Conservation (phyloP, 2,888 invertebrate species). For the Ectemnius cavifrons region DNA sequence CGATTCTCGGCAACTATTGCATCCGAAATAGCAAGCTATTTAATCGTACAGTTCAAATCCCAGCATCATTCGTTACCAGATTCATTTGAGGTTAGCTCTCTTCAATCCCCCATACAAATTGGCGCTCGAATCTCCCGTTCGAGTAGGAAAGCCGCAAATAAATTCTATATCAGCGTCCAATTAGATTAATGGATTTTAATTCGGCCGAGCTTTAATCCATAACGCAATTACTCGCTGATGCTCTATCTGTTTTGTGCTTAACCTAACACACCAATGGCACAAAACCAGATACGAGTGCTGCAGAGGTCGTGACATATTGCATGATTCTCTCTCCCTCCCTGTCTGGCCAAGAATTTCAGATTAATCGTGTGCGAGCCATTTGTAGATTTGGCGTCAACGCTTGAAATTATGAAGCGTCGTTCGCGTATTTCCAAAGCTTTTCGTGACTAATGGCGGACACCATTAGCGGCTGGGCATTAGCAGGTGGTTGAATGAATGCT, state of each 20-base stretch:
- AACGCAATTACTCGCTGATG: slow-evolving; percentile 18
- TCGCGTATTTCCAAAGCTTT: too few species aligned
- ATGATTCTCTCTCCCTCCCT: neutral
- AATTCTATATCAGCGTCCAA: slow-evolving; percentile 7
- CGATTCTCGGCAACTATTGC: neutral
- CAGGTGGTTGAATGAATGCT: too few species aligned
- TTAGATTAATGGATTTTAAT: slow-evolving; percentile 19
- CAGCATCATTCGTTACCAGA: neutral
- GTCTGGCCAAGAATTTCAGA: neutral
- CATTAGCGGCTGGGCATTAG: too few species aligned
- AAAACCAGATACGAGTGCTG: neutral
- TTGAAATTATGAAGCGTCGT: too few species aligned
- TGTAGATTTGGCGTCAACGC: too few species aligned
- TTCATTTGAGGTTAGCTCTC: too few species aligned
- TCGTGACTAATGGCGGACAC: too few species aligned
- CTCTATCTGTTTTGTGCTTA: slow-evolving; percentile 12
- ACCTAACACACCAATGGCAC: neutral
- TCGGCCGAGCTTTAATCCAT: slow-evolving; percentile 17
- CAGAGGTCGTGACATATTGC: slow-evolving; percentile 1
- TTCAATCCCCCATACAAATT: neutral
- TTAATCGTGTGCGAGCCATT: neutral
- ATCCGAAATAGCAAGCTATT: neutral
- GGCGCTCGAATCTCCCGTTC: neutral
- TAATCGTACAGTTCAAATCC: neutral
- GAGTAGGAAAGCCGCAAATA: neutral